These are phyloP conservation scores for Ammodytes marinus DNA, from an alignment of 2,113 vertebrate species.

Conservation along the genomic window DNA sequence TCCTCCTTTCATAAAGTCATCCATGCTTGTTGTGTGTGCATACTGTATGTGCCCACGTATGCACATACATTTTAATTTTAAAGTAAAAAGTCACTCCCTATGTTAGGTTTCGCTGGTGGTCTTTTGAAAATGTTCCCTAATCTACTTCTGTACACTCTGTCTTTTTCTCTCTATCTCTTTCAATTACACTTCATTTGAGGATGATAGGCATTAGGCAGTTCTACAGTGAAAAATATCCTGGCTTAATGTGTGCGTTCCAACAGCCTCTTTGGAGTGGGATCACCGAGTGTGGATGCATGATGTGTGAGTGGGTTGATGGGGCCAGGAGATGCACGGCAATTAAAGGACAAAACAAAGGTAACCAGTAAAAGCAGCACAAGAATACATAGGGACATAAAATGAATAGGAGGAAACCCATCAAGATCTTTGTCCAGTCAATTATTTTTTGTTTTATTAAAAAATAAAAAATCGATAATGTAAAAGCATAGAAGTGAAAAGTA, in stretches of 20 bases:
- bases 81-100: conserved; percentile 21
- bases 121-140: conserved; percentile 13
- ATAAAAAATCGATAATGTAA: neutral
- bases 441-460: too few relatives aligned
- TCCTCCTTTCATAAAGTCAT: neutral
- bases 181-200: neutral
- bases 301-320: neutral
- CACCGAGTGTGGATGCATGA: neutral
- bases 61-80: neutral
- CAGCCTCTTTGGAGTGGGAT: neutral
- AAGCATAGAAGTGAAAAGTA: too few relatives aligned
- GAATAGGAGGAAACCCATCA: neutral
- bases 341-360: neutral
- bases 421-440: neutral
- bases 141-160: neutral
- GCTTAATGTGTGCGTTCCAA: neutral
- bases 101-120: conserved; percentile 8
- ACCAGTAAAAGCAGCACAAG: neutral
- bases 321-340: neutral
- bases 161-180: neutral
- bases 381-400: neutral
- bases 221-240: neutral
- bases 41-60: conserved; percentile 3
- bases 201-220: too few relatives aligned
- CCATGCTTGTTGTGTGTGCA: conserved; percentile 10